Conservation (phyloP, 2,113 vertebrate genomes). For the Gadus macrocephalus region DNA sequence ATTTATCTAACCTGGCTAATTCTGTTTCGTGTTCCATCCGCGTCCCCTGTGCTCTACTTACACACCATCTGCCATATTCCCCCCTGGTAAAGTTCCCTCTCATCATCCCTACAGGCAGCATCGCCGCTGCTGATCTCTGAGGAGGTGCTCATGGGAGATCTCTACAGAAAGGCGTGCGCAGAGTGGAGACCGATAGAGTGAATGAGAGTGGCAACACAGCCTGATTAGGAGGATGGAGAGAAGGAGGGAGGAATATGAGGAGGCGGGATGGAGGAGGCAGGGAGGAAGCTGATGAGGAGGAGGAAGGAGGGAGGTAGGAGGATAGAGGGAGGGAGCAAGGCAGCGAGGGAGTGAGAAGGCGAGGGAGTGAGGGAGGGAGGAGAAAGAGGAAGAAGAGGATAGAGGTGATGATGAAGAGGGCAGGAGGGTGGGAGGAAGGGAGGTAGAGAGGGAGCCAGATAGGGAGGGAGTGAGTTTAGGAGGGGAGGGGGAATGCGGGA, state of each 20-base stretch:
- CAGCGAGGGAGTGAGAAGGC: not conserved
- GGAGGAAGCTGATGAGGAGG: too few species aligned
- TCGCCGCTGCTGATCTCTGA: conserved; percentile 62
- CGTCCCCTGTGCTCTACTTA: conserved; percentile 60
- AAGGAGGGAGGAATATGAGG: not conserved
- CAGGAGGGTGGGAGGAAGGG: too few species aligned
- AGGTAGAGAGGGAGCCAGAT: too few species aligned
- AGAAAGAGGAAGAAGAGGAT: not conserved
- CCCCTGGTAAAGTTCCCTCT: conserved; percentile 62
- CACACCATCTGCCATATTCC: conserved; percentile 68
- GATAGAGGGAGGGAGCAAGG: too few species aligned
- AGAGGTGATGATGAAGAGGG: too few species aligned
- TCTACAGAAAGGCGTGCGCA: conserved; percentile 9
- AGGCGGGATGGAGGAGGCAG: not conserved
- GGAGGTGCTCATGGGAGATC: conserved; percentile 54
- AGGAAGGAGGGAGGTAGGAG: too few species aligned
- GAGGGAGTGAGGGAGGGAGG: not conserved
- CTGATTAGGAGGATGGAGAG: conserved; percentile 1
- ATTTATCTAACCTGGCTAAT: conserved; percentile 65
- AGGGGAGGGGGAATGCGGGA: too few species aligned
- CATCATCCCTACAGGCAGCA: conserved; percentile 52
- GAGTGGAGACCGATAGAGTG: conserved; percentile 40
- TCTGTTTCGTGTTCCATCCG: conserved; percentile 51
- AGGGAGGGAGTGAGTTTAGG: too few species aligned
- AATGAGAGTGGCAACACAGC: conserved; percentile 39